These are phyloP conservation scores for Eidolon helvum DNA, from an alignment of 2,113 vertebrate species.

Conservation along the genomic window DNA sequence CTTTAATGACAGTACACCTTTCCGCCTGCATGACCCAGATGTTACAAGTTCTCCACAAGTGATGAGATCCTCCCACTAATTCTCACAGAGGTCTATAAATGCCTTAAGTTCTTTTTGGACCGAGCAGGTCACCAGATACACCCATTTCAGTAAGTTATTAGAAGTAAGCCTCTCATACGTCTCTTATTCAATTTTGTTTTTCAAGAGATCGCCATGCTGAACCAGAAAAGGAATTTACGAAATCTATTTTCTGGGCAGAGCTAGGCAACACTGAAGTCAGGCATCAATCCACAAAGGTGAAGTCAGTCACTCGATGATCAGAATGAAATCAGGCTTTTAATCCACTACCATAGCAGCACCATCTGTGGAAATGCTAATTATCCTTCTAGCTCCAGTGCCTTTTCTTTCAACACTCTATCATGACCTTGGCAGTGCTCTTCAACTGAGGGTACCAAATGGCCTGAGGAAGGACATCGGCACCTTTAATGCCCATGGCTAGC, in stretches of 20 bases:
- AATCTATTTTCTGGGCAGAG: background rate
- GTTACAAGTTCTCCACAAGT: background rate
- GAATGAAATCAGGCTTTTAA: constrained; percentile 10
- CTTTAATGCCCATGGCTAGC: background rate
- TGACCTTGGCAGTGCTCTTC: constrained; percentile 38
- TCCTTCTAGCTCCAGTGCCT: constrained; percentile 15
- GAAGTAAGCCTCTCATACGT: background rate
- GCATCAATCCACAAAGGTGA: constrained; percentile 22
- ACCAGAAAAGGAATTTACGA: background rate
- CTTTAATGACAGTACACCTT: background rate
- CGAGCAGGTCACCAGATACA: background rate
- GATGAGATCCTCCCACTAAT: background rate
- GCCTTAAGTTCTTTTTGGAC: background rate
- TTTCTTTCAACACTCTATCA: background rate
- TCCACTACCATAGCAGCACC: constrained; percentile 28
- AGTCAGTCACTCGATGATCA: constrained; percentile 27
- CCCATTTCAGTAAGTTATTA: background rate
- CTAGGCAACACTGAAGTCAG: background rate
- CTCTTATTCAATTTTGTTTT: background rate
- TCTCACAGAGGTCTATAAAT: background rate
- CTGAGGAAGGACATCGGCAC: background rate
- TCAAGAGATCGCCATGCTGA: background rate
- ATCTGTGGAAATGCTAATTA: constrained; percentile 58
- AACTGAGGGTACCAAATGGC: constrained; percentile 20
- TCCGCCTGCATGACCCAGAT: background rate